A percentile compares a stretch with the other conserved stretches of the same genome.
phyloP scores from a whole-genome alignment of 2,888 invertebrate species.

The Volucella inflata region DNA sequence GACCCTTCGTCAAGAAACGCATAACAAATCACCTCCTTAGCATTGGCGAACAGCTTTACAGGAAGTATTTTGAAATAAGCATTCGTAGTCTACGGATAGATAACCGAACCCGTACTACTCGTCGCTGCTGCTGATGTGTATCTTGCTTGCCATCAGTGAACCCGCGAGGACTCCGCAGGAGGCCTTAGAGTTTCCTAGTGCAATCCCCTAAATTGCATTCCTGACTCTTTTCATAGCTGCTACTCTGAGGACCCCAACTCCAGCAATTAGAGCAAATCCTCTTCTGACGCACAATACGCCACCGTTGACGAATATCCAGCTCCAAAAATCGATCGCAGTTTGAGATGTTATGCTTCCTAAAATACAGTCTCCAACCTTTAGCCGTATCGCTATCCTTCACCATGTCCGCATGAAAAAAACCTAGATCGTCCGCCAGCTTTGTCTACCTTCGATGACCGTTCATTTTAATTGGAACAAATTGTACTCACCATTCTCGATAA shows the following conservation, averaged over 20 bases:
- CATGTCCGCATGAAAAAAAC: not conserved
- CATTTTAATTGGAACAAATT: constrained; percentile 43
- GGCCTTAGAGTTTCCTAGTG: not conserved
- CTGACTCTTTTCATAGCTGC: constrained; percentile 15
- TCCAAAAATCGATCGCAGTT: not conserved
- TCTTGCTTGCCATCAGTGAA: too few species aligned
- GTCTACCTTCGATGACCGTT: constrained; percentile 5
- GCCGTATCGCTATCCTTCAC: not conserved
- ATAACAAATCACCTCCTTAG: constrained; percentile 16
- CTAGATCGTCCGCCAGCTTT: not conserved
- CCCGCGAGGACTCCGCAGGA: too few species aligned
- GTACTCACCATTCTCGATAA: constrained; percentile 34
- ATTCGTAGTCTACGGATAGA: not conserved
- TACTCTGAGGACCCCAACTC: constrained; percentile 19
- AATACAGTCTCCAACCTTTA: not conserved
- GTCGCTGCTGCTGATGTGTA: too few species aligned
- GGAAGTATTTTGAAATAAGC: constrained; percentile 45
- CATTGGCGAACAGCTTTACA: constrained; percentile 45
- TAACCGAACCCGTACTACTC: too few species aligned
- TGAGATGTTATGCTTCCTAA: not conserved
- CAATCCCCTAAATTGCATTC: not conserved
- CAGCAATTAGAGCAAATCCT: constrained; percentile 40
- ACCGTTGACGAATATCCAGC: constrained; percentile 8
- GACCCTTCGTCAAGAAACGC: constrained; percentile 67
- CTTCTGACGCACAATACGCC: constrained; percentile 20